Evolutionary conservation across 2,113 vertebrate genomes (phyloP).

Genomic region (Gila orcuttii): DNA sequence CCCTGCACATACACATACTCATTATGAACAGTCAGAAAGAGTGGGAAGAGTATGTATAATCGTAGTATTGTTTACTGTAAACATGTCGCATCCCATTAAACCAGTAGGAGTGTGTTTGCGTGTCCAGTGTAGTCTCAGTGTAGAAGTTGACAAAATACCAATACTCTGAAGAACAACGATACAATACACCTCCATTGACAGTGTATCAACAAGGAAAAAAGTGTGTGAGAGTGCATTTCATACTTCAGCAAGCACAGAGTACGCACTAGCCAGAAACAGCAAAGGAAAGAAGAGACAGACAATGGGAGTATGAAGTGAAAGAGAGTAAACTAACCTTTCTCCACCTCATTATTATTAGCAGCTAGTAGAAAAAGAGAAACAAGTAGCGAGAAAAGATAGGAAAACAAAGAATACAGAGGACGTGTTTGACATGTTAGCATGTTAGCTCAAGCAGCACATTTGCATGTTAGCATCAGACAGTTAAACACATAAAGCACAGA

Average conservation of each 20-base stretch:
- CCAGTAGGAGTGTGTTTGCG: background rate
- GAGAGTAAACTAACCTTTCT: slow-evolving; percentile 94
- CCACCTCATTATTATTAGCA: slow-evolving; percentile 99
- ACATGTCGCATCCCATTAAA: background rate
- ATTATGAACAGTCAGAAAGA: slow-evolving; percentile 46
- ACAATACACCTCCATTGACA: slow-evolving; percentile 4
- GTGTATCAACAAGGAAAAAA: background rate
- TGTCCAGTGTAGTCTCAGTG: background rate
- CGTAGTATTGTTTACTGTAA: background rate
- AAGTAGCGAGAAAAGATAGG: slow-evolving; percentile 54
- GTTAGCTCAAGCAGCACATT: slow-evolving; percentile 65
- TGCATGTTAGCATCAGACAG: slow-evolving; percentile 57
- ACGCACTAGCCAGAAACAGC: background rate
- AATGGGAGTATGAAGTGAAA: slow-evolving; percentile 43
- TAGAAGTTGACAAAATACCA: slow-evolving; percentile 6
- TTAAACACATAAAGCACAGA: slow-evolving; percentile 33
- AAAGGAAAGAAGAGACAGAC: slow-evolving; percentile 5
- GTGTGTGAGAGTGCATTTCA: slow-evolving; percentile 8
- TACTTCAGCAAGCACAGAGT: slow-evolving; percentile 22
- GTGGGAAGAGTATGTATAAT: background rate
- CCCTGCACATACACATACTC: slow-evolving; percentile 72
- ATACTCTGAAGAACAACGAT: background rate
- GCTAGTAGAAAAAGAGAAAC: slow-evolving; percentile 82
- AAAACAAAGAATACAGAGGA: slow-evolving; percentile 59
- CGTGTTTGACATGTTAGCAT: slow-evolving; percentile 65